Base-by-base conservation (phyloP, 1,140 invertebrate genomes). In the Globodera rostochiensis region DNA sequence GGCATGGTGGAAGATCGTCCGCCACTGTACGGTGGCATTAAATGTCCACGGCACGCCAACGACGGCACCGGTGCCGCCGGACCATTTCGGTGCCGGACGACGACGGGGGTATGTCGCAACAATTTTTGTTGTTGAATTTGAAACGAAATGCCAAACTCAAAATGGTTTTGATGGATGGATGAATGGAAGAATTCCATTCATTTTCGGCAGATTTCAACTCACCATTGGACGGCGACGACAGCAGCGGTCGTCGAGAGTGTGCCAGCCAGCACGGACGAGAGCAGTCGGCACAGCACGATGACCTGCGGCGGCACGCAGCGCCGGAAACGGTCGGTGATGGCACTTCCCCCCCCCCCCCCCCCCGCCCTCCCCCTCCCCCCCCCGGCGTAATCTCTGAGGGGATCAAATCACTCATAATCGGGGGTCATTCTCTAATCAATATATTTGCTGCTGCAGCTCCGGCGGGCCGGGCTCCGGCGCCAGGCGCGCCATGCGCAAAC, bases 401-500 rank as follows among this genome's bases (percentile, higher is more conserved):
- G 25, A 71, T 36, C 46, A 79, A 67, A n/a, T 71, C 64, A 36
- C 45, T 46, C 60, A 36, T 36, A 71, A 25, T 15, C 36, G 49
- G 45, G 19, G 46, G 49, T n/a, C 21, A 64, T 70, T 64, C 77
- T 21, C 73, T 46, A 78, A 47, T 49, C 21, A 25, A 45, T 19
- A 25, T 9, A 2, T 49, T 73, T 8, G 6, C n/a, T 25, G n/a
- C 25, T 64, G 9, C 64, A 77, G 77, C 57, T 60, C 36, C 49
- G 50, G 50, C 9, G 46, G 19, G 21, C 77, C 19, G 21, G 84
- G 74, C 60, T 53, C 45, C 5, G 74, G 73, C 15, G 85, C 85
- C 5, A 84, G 85, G 46, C 83, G 76, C 45, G 79, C 84, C n/a
- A 87, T 85, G 79, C 66, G 77, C 46, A 75, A 82, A 64, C 73